A percentile compares a stretch with the other conserved stretches of the same genome.
phyloP scores from a whole-genome alignment of 1,140 invertebrate species.

The Zaprionus capensis region DNA sequence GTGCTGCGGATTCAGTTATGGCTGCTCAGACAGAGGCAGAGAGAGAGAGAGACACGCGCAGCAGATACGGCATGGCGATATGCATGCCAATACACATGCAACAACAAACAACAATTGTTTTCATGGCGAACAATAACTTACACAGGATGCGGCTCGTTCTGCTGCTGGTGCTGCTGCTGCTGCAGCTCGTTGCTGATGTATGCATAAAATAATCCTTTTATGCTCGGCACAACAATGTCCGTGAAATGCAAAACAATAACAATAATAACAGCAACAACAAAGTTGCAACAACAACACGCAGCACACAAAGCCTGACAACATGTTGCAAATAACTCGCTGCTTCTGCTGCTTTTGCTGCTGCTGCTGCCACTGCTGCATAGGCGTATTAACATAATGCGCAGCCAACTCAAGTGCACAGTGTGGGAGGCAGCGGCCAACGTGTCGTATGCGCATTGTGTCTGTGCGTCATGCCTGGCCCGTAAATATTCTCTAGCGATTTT shows the following conservation, averaged over 20 bases:
- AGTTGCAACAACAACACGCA: conserved; percentile 51
- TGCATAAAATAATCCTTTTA: conserved; percentile 83
- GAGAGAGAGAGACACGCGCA: conserved; percentile 13
- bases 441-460: conserved; percentile 71
- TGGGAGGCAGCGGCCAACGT: conserved; percentile 38
- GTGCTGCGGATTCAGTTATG: conserved; percentile 34
- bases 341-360: background rate
- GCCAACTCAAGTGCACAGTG: conserved; percentile 67
- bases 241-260: conserved; percentile 83
- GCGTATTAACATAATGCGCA: conserved; percentile 81
- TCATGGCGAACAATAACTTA: conserved; percentile 79
- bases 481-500: conserved; percentile 21
- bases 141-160: conserved; percentile 70
- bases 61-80: conserved; percentile 15
- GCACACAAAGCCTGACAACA: conserved; percentile 43
- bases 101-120: conserved; percentile 69
- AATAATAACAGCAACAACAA: conserved; percentile 66
- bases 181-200: conserved; percentile 68
- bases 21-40: background rate
- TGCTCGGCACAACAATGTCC: conserved; percentile 79
- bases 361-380: conserved; percentile 34
- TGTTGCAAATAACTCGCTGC: conserved; percentile 49
- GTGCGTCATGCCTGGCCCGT: conserved; percentile 23
- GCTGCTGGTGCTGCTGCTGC: conserved; percentile 32
- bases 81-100: conserved; percentile 63